Percentiles rank a stretch among this genome's conserved stretches.
Conservation (phyloP, 2,797 vertebrate genomes). For the Rhincodon typus region DNA sequence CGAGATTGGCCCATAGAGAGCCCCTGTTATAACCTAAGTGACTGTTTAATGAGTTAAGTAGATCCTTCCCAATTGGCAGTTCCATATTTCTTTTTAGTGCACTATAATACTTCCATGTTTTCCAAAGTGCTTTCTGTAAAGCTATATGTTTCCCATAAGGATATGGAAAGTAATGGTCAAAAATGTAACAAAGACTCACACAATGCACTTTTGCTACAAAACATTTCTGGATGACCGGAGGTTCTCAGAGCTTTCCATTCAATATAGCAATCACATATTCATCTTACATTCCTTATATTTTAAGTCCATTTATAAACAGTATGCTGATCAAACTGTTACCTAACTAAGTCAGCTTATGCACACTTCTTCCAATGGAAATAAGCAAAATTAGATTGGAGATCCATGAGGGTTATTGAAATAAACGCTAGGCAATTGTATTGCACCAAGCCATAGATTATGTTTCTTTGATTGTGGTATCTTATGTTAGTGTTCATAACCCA, state of each 20-base stretch:
- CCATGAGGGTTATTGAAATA: neutral
- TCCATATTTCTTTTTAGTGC: neutral
- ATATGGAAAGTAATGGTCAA: neutral
- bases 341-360: neutral
- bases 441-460: neutral
- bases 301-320: neutral
- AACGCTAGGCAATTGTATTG: neutral
- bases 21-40: neutral
- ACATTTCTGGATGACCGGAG: neutral
- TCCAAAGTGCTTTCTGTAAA: neutral
- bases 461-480: neutral
- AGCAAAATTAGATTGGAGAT: conserved; percentile 6
- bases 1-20: neutral
- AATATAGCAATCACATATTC: neutral
- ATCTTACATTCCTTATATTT: neutral
- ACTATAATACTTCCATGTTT: neutral
- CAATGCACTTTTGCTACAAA: no score
- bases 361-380: neutral
- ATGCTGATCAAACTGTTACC: neutral
- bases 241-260: neutral
- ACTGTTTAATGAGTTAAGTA: conserved; percentile 3
- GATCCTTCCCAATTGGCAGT: neutral
- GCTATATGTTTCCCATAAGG: neutral
- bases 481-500: neutral
- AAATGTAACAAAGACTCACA: neutral